Percentiles rank a stretch among this genome's conserved stretches.
phyloP scores from a whole-genome alignment of 2,888 invertebrate genomes.

The Eupithecia dodoneata region DNA sequence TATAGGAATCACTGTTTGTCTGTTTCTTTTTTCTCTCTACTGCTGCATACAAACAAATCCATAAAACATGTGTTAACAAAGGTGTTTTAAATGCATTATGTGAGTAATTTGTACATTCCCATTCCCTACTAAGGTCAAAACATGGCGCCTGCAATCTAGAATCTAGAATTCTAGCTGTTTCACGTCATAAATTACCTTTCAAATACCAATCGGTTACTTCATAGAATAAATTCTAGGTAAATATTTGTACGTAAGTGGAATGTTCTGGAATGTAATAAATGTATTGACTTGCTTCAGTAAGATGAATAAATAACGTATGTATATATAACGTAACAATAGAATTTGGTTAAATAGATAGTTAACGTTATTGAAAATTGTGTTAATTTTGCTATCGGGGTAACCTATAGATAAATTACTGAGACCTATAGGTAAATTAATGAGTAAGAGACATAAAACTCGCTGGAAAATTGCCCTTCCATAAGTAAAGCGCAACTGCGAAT shows the following conservation, averaged over 20 bases:
- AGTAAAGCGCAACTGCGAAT: too few species aligned
- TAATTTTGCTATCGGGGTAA: too few species aligned
- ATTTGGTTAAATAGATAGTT: too few species aligned
- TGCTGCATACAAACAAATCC: too few species aligned
- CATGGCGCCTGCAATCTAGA: constrained; percentile 12
- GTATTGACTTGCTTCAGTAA: neutral
- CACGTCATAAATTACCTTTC: constrained; percentile 7
- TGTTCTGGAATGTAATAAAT: neutral
- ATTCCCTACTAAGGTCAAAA: neutral
- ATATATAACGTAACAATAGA: neutral
- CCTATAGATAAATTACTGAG: too few species aligned
- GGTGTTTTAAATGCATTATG: neutral
- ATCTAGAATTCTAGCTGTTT: neutral
- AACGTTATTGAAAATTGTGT: too few species aligned
- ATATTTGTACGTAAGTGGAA: neutral
- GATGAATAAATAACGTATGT: neutral
- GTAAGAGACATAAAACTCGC: too few species aligned
- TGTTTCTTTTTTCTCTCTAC: too few species aligned
- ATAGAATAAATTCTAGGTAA: constrained; percentile 2
- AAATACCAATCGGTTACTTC: constrained; percentile 11
- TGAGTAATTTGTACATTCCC: neutral
- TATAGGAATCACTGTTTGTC: too few species aligned
- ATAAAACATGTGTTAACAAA: too few species aligned
- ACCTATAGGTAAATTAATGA: too few species aligned
- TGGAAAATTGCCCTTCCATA: too few species aligned